Evolutionary conservation across 2,888 invertebrate species (phyloP), one percentile per base, ranked within the genome.

Genomic region (Plagiodera versicolora): DNA sequence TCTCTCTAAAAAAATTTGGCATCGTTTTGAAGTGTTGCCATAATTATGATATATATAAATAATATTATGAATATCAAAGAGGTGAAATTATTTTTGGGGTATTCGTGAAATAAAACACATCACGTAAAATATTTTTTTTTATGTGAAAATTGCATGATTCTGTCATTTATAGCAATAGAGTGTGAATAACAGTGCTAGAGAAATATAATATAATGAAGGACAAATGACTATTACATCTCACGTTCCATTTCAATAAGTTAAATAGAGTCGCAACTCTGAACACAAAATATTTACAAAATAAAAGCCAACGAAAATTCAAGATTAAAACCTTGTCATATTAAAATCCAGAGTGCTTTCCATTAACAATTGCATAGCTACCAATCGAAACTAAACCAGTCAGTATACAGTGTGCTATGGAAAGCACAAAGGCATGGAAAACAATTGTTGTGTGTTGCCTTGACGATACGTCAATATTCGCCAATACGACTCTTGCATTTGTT

Each of bases 111-210:
- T 35, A 56, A 53, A 30, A 56, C 39, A 39, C 14, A 10, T 4
- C 4, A 39, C 3, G 58, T 56, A 54, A 59, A 50, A 53, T 60
- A 17, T 56, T 64, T 64, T 59, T 67, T 63, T 62, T 68, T 67
- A 24, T 67, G 62, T 71, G 72, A 70, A 71, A 72, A 72, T 72
- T 74, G 72, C 72, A 73, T 64, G 67, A 14, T 63, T 63, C 60
- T 66, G 65, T 68, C 66, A 63, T 62, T 68, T 61, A 66, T 65
- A 66, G 67, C 67, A 64, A 64, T 32, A 2, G 11, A 5, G 32
- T 32, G 32, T 32, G 11, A 32, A 48, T 24, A 16, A 48, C 5
- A 46, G 24, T 20, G 24, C 48, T 19, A 48, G 4, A 17, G 16
- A 48, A 10, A 10, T 9, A 32, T 32, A 32, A 32, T 28, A 28